Base-by-base conservation (phyloP, 1,140 invertebrate species). In the Cataglyphis hispanica region DNA sequence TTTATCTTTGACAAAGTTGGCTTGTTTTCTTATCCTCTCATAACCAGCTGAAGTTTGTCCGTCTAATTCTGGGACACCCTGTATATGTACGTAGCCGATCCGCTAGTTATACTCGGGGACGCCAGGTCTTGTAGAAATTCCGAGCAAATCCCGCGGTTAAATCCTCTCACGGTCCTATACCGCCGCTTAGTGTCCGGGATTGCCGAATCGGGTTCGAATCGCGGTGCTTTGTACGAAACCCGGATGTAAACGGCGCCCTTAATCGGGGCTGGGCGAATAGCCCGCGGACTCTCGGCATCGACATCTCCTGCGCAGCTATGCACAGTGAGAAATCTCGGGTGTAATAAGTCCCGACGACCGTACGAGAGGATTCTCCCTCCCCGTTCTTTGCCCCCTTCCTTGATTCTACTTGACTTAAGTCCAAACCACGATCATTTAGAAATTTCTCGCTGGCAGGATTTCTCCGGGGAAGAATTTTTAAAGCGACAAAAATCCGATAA, bases 91-190 rank as follows among this genome's bases (percentile, higher is more conserved):
- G 16, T 72, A 43, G 40, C n/a, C 66, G 50, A 63, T 61, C 43
- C 40, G 27, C 61, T 66, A 74, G 76, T 84, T 85, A 86, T 50
- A 50, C 4, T 58, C 53, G 19, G 3, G 37, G 25, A 61, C 27
- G 50, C 50, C 25, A 46, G 37, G 11, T 85, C 75, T 78, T 63
- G 84, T 80, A 80, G 84, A 85, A 85, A 85, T 85, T 85, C 74
- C 84, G 63, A 60, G 60, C 63, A 85, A 85, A 85, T 85, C 84
- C 84, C 84, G 63, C 63, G 75, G 74, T 85, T 67, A 78, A 85
- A 85, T 77, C 74, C 84, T 31, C 84, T 37, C 63, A 77, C 53
- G 81, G 61, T 63, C 31, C 74, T 78, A 85, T 85, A 85, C 75
- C 40, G 58, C 63, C 74, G 74, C 84, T 77, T 67, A 78, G 75